Percentiles rank a stretch among this genome's conserved stretches.
Conservation (phyloP, 2,888 invertebrate species). For the Meteorus cinctellus region DNA sequence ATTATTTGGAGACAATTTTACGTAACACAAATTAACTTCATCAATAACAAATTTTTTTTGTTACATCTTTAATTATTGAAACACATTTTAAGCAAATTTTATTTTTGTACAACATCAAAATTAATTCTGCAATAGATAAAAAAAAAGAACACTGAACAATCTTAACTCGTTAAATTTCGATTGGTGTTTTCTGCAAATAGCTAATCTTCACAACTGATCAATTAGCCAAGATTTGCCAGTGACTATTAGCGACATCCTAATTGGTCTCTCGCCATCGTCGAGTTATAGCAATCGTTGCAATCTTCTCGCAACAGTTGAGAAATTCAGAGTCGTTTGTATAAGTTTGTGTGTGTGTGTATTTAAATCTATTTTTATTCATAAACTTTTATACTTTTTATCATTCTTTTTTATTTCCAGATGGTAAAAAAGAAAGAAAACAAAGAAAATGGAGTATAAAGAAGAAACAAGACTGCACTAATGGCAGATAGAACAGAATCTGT, state of each 20-base stretch:
- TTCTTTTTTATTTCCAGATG: constrained; percentile 2
- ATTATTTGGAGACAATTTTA: no score
- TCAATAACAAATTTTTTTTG: no score
- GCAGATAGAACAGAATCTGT: not conserved
- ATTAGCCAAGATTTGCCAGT: constrained; percentile 29
- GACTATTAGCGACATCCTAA: constrained; percentile 31
- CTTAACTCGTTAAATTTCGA: no score
- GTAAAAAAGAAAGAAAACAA: not conserved
- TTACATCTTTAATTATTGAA: no score
- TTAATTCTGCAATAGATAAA: no score
- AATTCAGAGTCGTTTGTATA: constrained; percentile 13
- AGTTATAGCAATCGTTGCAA: not conserved
- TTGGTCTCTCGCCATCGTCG: constrained; percentile 18
- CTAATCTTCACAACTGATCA: constrained; percentile 5
- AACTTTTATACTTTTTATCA: not conserved
- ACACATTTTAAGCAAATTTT: no score
- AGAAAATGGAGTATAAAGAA: not conserved
- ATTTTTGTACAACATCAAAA: no score
- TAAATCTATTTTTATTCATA: not conserved
- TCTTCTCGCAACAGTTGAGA: constrained; percentile 19
- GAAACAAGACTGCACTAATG: constrained; percentile 6
- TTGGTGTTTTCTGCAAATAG: no score
- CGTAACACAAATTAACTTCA: no score
- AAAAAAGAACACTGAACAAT: no score
- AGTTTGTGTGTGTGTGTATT: not conserved